Evolutionary conservation across 1,140 invertebrate species (phyloP).

Genomic region (Brachionus rubens): DNA sequence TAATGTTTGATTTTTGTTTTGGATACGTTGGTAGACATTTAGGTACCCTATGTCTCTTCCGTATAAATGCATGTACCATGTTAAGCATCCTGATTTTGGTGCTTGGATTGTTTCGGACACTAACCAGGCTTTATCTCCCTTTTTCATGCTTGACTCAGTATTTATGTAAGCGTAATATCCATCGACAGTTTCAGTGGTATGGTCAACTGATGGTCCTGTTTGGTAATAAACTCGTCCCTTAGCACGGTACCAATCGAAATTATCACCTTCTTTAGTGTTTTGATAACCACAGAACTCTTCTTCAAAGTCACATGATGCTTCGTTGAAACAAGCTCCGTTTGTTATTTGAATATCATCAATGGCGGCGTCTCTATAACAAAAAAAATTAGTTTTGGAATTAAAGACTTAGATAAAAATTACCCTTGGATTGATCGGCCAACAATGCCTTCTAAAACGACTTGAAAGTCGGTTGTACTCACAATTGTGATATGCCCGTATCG

Average conservation of each 20-base stretch:
- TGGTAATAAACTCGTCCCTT: slow-evolving; percentile 20
- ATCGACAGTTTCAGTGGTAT: slow-evolving; percentile 48
- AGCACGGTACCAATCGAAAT: slow-evolving; percentile 48
- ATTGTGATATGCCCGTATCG: slow-evolving; percentile 29
- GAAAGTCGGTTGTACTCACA: not conserved
- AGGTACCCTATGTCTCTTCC: slow-evolving; percentile 52
- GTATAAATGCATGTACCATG: slow-evolving; percentile 52
- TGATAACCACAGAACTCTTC: slow-evolving; percentile 50
- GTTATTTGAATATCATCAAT: slow-evolving; percentile 58
- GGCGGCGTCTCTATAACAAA: slow-evolving; percentile 55
- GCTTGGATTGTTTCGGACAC: slow-evolving; percentile 43
- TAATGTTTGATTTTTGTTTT: not conserved
- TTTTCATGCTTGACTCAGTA: not conserved
- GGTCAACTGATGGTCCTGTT: slow-evolving; percentile 50
- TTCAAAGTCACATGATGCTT: slow-evolving; percentile 50
- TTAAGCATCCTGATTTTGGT: slow-evolving; percentile 36
- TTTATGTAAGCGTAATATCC: slow-evolving; percentile 50
- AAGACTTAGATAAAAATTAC: not conserved
- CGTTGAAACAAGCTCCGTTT: slow-evolving; percentile 50
- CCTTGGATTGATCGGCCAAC: slow-evolving; percentile 15
- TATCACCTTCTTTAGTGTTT: slow-evolving; percentile 47
- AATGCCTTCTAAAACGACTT: slow-evolving; percentile 7
- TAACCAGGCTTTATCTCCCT: slow-evolving; percentile 21
- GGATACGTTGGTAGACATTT: slow-evolving; percentile 50
- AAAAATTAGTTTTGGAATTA: not conserved